These are phyloP conservation scores for Coracias cyanogaster DNA, from an alignment of 2,797 vertebrate genomes.

Conservation along the genomic window DNA sequence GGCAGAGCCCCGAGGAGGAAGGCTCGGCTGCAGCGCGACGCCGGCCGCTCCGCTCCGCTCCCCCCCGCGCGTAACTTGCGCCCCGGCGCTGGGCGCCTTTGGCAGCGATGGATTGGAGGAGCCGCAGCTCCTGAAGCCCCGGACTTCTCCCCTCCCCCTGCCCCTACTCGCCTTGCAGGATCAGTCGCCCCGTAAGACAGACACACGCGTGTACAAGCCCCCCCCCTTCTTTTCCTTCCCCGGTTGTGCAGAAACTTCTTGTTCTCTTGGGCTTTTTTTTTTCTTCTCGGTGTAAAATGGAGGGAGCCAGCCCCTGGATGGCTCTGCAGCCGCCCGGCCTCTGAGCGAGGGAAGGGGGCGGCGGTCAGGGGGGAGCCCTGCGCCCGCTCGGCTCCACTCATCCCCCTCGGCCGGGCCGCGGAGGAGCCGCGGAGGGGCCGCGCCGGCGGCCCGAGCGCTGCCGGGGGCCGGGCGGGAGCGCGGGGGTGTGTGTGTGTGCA, in stretches of 20 bases:
- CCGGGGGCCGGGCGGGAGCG: constrained; percentile 63
- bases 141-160: constrained; percentile 36
- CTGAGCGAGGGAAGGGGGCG: constrained; percentile 45
- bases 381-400: constrained; percentile 49
- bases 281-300: constrained; percentile 72
- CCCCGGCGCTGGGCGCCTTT: background rate
- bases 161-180: constrained; percentile 21
- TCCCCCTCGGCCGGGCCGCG: background rate
- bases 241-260: constrained; percentile 51
- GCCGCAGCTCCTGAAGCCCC: constrained; percentile 46
- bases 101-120: constrained; percentile 49
- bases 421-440: constrained; percentile 8
- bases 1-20: background rate
- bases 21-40: constrained; percentile 25
- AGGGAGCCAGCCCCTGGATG: constrained; percentile 66
- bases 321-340: constrained; percentile 50
- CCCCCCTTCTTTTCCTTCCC: background rate
- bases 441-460: constrained; percentile 49
- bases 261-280: constrained; percentile 35
- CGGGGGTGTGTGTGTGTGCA: background rate
- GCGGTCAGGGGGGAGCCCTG: constrained; percentile 23
- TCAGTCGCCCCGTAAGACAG: constrained; percentile 46
- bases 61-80: background rate
- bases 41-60: background rate
- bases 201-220: constrained; percentile 39